phyloP scores from a whole-genome alignment of 2,113 vertebrate genomes.

The Myotis yumanensis region DNA sequence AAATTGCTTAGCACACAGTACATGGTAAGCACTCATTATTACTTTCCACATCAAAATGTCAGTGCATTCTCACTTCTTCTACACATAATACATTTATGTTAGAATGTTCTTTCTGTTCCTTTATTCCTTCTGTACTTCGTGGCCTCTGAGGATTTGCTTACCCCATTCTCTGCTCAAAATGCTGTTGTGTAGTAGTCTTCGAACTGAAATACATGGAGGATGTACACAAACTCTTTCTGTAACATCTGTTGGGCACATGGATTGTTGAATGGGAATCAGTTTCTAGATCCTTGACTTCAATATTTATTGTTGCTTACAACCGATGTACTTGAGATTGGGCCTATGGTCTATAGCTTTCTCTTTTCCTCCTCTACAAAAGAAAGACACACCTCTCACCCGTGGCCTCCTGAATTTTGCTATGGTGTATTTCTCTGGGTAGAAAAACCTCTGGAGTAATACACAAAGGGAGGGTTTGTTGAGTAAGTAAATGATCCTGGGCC shows the following conservation, averaged over 20 bases:
- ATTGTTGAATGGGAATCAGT: neutral
- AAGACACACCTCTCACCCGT: neutral
- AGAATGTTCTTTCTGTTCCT: constrained; percentile 4
- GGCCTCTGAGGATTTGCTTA: neutral
- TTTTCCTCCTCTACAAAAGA: neutral
- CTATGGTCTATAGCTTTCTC: neutral
- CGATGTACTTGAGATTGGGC: neutral
- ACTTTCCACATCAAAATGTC: neutral
- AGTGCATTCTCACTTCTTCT: neutral
- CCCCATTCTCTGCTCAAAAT: neutral
- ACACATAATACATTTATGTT: neutral
- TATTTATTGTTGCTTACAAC: neutral
- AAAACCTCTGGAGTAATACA: neutral
- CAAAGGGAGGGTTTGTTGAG: neutral
- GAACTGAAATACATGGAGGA: neutral
- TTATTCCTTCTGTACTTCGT: neutral
- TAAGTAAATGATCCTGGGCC: neutral
- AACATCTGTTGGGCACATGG: neutral
- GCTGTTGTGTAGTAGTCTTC: neutral
- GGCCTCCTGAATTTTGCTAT: neutral
- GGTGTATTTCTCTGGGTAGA: neutral
- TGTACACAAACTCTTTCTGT: neutral
- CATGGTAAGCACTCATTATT: neutral
- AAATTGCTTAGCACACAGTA: neutral
- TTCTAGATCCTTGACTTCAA: neutral